Conservation (phyloP, 2,797 vertebrate genomes). For the Cuniculus paca region DNA sequence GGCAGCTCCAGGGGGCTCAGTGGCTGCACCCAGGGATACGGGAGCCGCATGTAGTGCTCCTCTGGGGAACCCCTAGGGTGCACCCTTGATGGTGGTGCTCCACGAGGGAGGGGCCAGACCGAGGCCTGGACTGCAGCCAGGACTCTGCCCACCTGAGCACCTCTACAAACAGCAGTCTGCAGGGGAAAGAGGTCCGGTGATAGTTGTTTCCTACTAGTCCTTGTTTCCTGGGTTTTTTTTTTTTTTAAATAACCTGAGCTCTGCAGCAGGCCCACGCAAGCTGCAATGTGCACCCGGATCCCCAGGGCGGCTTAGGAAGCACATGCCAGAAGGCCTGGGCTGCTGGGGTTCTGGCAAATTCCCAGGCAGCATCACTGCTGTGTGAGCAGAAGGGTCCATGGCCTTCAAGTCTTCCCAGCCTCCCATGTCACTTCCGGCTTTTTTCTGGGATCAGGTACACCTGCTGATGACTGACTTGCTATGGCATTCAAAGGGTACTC, state of each 20-base stretch:
- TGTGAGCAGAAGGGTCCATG: too few relatives aligned
- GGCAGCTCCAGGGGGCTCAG: background rate
- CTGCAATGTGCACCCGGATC: fast-evolving
- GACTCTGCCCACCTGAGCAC: fast-evolving
- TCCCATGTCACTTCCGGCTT: fast-evolving
- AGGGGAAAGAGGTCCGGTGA: fast-evolving
- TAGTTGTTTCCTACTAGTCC: fast-evolving
- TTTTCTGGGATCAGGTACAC: background rate
- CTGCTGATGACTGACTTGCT: background rate
- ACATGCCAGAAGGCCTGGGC: fast-evolving
- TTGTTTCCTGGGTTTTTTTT: background rate
- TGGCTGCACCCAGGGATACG: background rate
- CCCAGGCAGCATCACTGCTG: fast-evolving
- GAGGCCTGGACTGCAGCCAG: fast-evolving
- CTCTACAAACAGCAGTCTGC: fast-evolving
- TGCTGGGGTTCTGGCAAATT: fast-evolving
- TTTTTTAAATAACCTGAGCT: background rate
- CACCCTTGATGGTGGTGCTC: background rate
- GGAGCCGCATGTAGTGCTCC: background rate
- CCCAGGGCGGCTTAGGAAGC: background rate
- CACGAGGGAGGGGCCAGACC: fast-evolving
- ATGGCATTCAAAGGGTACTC: background rate
- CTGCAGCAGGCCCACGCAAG: too few relatives aligned
- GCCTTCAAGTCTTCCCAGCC: background rate
- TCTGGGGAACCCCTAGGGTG: background rate